Evolutionary conservation across 35 echinoderm and acorn worm genomes (phyloP), one percentile per base, ranked within the genome.

Genomic region (Anneissia japonica): DNA sequence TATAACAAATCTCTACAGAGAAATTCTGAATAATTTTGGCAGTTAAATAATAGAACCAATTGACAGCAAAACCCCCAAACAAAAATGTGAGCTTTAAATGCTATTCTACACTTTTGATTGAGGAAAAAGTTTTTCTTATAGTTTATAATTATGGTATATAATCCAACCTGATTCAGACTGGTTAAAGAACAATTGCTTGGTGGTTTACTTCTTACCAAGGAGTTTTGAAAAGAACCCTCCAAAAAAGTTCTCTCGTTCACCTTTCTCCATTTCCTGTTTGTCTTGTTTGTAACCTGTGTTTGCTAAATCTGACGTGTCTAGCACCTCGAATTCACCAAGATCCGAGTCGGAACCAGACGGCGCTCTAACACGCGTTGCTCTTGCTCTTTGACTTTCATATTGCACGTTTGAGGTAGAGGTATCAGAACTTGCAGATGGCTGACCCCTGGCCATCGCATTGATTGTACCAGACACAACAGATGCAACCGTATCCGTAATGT

Each of bases 261-360:
- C 34, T 77, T 72, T 35, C 30, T 51, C 23, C 32, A 41, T 38
- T 91, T 82, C 12, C 37, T 85, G 81, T 73, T 94, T 89, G 34
- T 79, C 77, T 76, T 73, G 83, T 32, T 30, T 76, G 46, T 79
- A 84, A 74, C 85, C 83, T 16, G 35, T 81, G 73, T 90, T 92
- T 43, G 92, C 94, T 43, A 97, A 51, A 45, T 97, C 94, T n/a
- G 83, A 85, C 33, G 64, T 72, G 84, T 97, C 91, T 73, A 97
- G 55, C 80, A 97, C 85, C 81, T 97, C 94, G 81, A 93, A 97
- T n/a, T 93, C 94, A 3, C 90, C 87, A 34, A 87, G 39, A 74
- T 97, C 94, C 21, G 84, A 56, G 23, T 97, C 94, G 40, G 83
- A 76, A 35, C 84, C 84, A 14, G 92, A 74, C 11, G 82, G 82